Evolutionary conservation across 2,888 invertebrate species (phyloP), one percentile per base, ranked within the genome.

Genomic region (Octonoba sinensis): DNA sequence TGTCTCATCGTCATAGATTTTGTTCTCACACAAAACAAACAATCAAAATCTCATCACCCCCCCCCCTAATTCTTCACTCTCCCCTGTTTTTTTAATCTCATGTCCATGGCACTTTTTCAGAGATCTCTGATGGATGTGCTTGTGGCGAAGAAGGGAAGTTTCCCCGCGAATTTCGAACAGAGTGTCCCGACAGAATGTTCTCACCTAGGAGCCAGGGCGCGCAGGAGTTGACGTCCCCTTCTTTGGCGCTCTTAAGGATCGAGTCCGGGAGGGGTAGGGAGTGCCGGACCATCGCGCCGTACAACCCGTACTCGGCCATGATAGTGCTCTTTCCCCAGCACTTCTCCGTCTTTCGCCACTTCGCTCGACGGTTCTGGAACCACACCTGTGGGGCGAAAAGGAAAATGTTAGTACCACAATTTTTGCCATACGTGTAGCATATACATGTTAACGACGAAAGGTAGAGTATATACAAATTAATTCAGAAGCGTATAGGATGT

Each of bases 261-360:
- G 98, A 99, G 87, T 99, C 99, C 1, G 99, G 99, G 85, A 99
- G 92, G 0, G 99, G 99, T 85, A 99, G 91, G 65, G 98, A 98
- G 90, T 99, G 99, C 84, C 99, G 92, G 85, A 99, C 99, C 99
- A 99, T 99, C 86, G 99, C 99, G 0, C 99, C 99, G 90, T 99
- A 99, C 69, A 99, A 92, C 2, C 99, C 99, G 89, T 99, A 99
- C 90, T 99, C 99, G 85, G 99, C 99, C 99, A 99, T 99, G 88
- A 91, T 91, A 62, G 99, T 99, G 86, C 99, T 99, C 88, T 97
- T 96, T 65, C 99, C 99, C 99, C 99, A 99, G 86, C 97, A 98
- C 89, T 99, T 99, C 90, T 99, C 99, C 73, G 99, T 99, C 90
- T 99, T 99, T 84, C 99, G 93, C 99, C 99, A 99, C 89, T 99